These are phyloP conservation scores for Notodonta dromedarius DNA, from an alignment of 2,888 invertebrate species.

Conservation along the genomic window DNA sequence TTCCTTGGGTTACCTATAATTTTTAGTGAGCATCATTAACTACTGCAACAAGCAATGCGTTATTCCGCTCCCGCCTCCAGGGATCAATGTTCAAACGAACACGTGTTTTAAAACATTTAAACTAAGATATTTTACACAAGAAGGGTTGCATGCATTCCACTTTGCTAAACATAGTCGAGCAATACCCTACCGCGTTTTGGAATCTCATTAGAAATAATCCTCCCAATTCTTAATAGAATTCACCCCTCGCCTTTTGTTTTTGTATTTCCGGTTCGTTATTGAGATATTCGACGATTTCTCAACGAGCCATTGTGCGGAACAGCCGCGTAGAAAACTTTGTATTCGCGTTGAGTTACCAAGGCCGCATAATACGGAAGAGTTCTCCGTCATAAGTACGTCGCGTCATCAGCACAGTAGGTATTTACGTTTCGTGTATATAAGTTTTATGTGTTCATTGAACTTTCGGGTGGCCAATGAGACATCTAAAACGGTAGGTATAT, in stretches of 20 bases:
- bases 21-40: constrained; percentile 52
- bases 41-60: constrained; percentile 62
- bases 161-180: constrained; percentile 73
- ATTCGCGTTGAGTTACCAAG: constrained; percentile 66
- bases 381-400: constrained; percentile 39
- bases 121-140: constrained; percentile 74
- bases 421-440: constrained; percentile 24
- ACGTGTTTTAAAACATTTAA: constrained; percentile 77
- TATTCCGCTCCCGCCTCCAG: constrained; percentile 60
- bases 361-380: constrained; percentile 64
- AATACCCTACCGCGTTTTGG: constrained; percentile 46
- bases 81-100: constrained; percentile 73
- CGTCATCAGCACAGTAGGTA: constrained; percentile 40
- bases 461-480: constrained; percentile 40
- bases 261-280: constrained; percentile 65
- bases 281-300: constrained; percentile 63
- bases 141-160: constrained; percentile 73
- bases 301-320: constrained; percentile 50
- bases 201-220: constrained; percentile 71
- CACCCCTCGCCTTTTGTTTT: constrained; percentile 71
- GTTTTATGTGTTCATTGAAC: constrained; percentile 40
- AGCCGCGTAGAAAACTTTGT: constrained; percentile 56
- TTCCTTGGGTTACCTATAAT: constrained; percentile 11
- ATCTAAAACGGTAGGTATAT: constrained; percentile 15
- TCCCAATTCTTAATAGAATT: constrained; percentile 66